Evolutionary conservation across 2,113 vertebrate genomes (phyloP).

Genomic region (Pelecanoides urinatrix): DNA sequence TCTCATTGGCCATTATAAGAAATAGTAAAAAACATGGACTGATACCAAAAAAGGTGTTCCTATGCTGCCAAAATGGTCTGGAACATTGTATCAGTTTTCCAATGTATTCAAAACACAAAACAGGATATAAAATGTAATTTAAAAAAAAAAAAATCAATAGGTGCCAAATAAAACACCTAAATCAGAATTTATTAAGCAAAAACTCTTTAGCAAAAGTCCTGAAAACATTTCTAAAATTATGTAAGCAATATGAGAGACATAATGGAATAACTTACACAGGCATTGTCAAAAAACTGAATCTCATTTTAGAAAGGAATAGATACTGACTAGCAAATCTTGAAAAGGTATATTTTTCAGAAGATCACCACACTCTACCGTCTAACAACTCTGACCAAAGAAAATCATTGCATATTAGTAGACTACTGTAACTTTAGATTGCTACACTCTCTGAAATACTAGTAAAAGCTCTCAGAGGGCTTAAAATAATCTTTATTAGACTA

Average conservation of each 20-base stretch:
- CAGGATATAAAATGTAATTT: not conserved
- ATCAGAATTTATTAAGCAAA: not conserved
- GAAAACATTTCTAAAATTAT: not conserved
- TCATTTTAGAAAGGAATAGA: not conserved
- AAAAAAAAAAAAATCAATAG: not conserved
- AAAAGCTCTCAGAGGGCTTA: not conserved
- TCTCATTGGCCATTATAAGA: not conserved
- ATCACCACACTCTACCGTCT: not conserved
- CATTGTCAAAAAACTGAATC: not conserved
- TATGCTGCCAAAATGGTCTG: not conserved
- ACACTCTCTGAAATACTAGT: not conserved
- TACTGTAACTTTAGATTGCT: not conserved
- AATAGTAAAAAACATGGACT: not conserved
- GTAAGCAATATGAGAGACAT: not conserved
- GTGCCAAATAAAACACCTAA: not conserved
- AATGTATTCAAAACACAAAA: not conserved
- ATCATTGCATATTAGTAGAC: not conserved
- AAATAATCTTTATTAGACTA: not conserved
- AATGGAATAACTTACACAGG: not conserved
- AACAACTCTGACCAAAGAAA: not conserved
- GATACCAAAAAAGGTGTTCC: not conserved
- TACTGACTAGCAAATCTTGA: not conserved
- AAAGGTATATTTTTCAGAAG: not conserved
- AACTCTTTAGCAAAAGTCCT: not conserved
- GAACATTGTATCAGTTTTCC: not conserved